Conservation (phyloP, 2,113 vertebrate genomes). For the Genyomyrus donnyi region DNA sequence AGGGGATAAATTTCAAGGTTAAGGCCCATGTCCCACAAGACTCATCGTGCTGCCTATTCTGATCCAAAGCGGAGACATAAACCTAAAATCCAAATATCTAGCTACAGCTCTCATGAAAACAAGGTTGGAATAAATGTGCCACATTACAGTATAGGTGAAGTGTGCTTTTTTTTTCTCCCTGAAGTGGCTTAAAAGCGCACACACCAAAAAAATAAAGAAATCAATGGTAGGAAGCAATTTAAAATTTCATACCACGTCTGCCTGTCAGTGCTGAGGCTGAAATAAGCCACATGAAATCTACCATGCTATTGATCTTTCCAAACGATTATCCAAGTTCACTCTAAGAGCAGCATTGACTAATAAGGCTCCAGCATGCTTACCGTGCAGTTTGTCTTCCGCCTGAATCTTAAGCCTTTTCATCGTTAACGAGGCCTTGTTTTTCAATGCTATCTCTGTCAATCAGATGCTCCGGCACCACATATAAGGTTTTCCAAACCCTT, state of each 20-base stretch:
- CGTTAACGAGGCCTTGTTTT: not conserved
- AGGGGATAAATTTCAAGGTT: not conserved
- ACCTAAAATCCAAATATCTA: not conserved
- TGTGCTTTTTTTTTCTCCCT: not conserved
- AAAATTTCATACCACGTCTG: not conserved
- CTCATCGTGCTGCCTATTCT: not conserved
- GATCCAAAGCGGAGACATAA: not conserved
- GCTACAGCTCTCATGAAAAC: not conserved
- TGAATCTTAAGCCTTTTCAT: not conserved
- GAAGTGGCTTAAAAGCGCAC: not conserved
- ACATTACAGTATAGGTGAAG: not conserved
- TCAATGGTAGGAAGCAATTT: slow-evolving; percentile 13
- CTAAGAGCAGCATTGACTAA: not conserved
- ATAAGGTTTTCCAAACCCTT: not conserved
- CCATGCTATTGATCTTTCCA: slow-evolving; percentile 14
- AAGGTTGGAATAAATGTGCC: slow-evolving; percentile 3
- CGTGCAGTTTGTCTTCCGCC: not conserved
- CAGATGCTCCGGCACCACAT: not conserved
- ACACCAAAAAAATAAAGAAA: not conserved
- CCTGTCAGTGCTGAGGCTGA: not conserved
- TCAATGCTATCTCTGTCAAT: slow-evolving; percentile 4
- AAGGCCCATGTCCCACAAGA: not conserved
- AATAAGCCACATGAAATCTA: slow-evolving; percentile 7
- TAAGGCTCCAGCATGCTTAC: not conserved
- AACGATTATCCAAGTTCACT: not conserved